These are phyloP conservation scores for Sminthurides aquaticus DNA, from an alignment of 2,888 invertebrate species.

Conservation along the genomic window DNA sequence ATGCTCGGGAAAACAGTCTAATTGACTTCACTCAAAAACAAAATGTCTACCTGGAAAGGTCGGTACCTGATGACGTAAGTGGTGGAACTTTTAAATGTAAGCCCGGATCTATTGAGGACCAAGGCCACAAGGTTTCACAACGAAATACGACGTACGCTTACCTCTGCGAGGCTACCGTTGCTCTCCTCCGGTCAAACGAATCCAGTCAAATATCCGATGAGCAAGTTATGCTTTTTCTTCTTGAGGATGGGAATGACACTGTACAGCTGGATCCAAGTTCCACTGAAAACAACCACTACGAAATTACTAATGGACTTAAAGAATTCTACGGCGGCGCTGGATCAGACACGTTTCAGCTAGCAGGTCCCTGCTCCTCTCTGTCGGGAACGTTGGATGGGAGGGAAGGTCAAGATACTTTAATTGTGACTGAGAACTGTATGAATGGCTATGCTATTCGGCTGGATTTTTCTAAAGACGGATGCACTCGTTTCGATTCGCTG, in stretches of 20 bases:
- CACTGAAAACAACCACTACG: background rate
- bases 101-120: background rate
- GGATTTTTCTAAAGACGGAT: too few species aligned
- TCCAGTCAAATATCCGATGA: background rate
- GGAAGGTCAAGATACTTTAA: too few species aligned
- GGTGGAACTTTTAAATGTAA: background rate
- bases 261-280: background rate
- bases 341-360: background rate
- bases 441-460: too few species aligned
- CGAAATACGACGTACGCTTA: background rate
- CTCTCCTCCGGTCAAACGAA: background rate
- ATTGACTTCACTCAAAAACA: background rate
- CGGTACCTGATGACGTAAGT: background rate
- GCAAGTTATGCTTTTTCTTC: background rate
- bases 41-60: background rate
- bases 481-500: too few species aligned
- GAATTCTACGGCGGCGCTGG: background rate
- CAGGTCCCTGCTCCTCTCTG: background rate
- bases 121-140: background rate
- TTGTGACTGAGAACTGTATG: too few species aligned
- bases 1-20: too few species aligned
- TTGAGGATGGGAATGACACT: background rate
- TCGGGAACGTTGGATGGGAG: background rate
- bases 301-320: background rate
- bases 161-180: background rate